Conservation (phyloP, 2,888 invertebrate species). For the Mactromeris polynyma region DNA sequence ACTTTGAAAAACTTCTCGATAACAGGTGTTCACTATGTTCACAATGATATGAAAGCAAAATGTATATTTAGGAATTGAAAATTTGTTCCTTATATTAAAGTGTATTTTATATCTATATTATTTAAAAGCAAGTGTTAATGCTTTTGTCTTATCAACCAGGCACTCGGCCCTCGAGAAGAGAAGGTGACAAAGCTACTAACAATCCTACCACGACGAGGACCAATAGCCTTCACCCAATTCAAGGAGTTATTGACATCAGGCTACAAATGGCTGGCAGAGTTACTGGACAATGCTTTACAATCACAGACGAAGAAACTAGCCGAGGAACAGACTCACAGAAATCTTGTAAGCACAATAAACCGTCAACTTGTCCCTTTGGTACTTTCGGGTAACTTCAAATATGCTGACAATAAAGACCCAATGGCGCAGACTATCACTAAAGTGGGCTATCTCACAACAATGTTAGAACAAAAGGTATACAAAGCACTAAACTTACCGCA, state of each 20-base stretch:
- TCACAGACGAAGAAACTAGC: not conserved
- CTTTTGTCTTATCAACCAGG: slow-evolving; percentile 15
- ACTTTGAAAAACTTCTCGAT: no score
- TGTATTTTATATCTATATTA: no score
- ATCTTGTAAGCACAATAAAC: not conserved
- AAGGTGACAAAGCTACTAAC: slow-evolving; percentile 51
- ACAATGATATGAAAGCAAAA: no score
- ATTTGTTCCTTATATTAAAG: no score
- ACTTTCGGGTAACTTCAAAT: slow-evolving; percentile 18
- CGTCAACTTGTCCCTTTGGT: slow-evolving; percentile 9
- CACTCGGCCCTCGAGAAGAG: slow-evolving; percentile 36
- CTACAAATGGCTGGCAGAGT: slow-evolving; percentile 51
- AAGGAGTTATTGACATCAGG: slow-evolving; percentile 36
- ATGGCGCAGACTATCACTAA: slow-evolving; percentile 14
- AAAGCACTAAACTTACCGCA: not conserved
- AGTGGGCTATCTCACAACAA: slow-evolving; percentile 6
- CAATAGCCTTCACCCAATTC: slow-evolving; percentile 48
- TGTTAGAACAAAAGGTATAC: slow-evolving; percentile 21
- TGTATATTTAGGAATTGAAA: no score
- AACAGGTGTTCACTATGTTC: no score
- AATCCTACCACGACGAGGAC: slow-evolving; percentile 54
- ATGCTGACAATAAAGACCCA: slow-evolving; percentile 14
- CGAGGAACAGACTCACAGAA: slow-evolving; percentile 16
- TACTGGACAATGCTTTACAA: slow-evolving; percentile 28
- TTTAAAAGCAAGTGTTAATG: no score